Evolutionary conservation across 2,888 invertebrate genomes (phyloP).

Genomic region (Nemapogon koenigi): DNA sequence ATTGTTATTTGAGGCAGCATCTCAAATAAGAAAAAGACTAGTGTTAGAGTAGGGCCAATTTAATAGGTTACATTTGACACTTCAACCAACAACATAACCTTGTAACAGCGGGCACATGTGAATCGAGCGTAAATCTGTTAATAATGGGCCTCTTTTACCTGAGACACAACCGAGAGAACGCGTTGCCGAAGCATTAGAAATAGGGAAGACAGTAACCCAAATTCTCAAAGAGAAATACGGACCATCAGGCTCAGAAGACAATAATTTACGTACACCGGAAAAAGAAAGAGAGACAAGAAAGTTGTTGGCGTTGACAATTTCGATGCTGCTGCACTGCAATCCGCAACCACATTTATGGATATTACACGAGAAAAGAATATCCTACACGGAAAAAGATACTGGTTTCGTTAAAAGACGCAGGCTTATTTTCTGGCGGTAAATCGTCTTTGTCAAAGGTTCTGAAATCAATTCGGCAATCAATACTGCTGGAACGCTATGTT

Average conservation of each 20-base stretch:
- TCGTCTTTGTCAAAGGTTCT: conserved; percentile 11
- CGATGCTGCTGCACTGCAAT: conserved; percentile 12
- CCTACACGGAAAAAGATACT: conserved; percentile 8
- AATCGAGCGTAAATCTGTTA: conserved; percentile 17
- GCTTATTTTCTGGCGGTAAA: conserved; percentile 9
- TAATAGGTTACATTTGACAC: no score
- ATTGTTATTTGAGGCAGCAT: no score
- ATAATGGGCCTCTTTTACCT: conserved; percentile 18
- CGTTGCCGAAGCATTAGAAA: conserved; percentile 18
- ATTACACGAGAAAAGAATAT: conserved; percentile 1
- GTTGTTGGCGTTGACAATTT: conserved; percentile 9
- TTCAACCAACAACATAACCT: no score
- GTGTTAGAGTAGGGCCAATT: no score
- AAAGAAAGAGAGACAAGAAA: conserved; percentile 7
- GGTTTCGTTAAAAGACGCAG: conserved; percentile 3
- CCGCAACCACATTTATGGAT: neutral
- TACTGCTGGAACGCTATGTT: conserved; percentile 13
- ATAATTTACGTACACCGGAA: conserved; percentile 10
- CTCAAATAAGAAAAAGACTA: no score
- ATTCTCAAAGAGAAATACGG: conserved; percentile 16
- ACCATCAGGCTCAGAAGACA: conserved; percentile 10
- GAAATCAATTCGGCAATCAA: conserved; percentile 16
- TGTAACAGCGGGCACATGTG: no score
- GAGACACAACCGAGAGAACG: conserved; percentile 13
- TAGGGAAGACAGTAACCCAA: conserved; percentile 15